phyloP scores from a whole-genome alignment of 2,888 invertebrate species.

The Yponomeuta cagnagella region DNA sequence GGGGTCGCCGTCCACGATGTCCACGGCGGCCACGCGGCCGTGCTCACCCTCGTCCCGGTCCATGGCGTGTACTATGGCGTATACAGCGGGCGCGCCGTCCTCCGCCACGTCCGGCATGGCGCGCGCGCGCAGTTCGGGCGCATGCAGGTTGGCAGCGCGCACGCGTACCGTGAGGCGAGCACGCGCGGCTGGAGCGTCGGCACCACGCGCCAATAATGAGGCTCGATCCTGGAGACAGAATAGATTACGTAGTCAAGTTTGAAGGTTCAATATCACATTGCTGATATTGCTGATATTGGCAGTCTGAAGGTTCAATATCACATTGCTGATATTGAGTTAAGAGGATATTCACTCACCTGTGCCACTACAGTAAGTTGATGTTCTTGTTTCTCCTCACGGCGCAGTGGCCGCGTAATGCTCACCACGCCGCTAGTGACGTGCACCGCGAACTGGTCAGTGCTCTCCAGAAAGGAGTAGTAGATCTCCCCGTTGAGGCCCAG shows the following conservation, averaged over 20 bases:
- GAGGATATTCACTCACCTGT: constrained; percentile 38
- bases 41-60: constrained; percentile 90
- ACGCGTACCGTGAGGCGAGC: constrained; percentile 87
- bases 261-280: neutral
- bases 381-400: constrained; percentile 80
- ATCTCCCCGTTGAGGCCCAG: constrained; percentile 97
- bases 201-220: constrained; percentile 68
- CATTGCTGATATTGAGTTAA: neutral
- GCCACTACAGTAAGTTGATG: constrained; percentile 89
- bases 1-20: constrained; percentile 92
- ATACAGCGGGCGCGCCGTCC: constrained; percentile 88
- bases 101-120: constrained; percentile 88
- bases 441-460: constrained; percentile 90
- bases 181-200: constrained; percentile 81
- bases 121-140: constrained; percentile 88
- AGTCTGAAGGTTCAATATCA: too few species aligned
- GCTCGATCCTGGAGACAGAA: constrained; percentile 79
- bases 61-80: constrained; percentile 90
- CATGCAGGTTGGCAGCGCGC: constrained; percentile 87
- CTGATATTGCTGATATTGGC: neutral
- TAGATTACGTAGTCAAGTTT: neutral
- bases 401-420: constrained; percentile 85
- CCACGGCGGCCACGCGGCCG: constrained; percentile 87
- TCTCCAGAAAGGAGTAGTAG: constrained; percentile 92
- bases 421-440: constrained; percentile 95